Evolutionary conservation across 2,113 vertebrate species (phyloP).

Genomic region (Martes martes): DNA sequence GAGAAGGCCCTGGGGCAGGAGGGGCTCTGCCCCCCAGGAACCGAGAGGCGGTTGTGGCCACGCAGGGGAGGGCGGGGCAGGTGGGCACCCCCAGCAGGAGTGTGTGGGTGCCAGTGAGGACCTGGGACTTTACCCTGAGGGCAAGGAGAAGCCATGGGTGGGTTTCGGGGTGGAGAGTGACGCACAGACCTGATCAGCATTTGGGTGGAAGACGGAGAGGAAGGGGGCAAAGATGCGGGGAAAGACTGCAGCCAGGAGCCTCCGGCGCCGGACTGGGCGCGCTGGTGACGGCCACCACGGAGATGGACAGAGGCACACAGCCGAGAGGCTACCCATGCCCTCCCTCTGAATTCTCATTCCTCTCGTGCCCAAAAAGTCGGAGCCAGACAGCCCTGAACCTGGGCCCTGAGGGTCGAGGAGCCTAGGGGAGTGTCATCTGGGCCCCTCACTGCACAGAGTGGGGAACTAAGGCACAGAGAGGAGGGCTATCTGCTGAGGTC

Average conservation of each 20-base stretch:
- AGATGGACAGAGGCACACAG: accelerated
- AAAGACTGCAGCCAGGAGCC: background rate
- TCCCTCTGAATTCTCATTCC: background rate
- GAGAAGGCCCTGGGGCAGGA: background rate
- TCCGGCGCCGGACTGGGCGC: accelerated
- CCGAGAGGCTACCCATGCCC: accelerated
- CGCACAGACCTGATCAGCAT: background rate
- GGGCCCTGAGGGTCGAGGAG: background rate
- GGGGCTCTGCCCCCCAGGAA: background rate
- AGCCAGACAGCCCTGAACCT: background rate
- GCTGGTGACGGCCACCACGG: accelerated
- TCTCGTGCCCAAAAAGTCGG: accelerated
- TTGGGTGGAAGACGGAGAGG: accelerated
- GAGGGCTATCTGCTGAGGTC: background rate
- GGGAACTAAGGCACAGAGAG: background rate
- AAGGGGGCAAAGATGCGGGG: background rate
- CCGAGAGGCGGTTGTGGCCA: background rate
- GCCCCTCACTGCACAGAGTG: background rate
- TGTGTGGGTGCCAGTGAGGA: accelerated
- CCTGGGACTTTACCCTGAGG: background rate
- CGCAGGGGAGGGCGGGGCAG: accelerated
- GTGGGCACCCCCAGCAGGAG: background rate
- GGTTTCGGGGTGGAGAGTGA: accelerated
- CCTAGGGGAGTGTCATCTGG: background rate
- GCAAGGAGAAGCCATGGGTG: accelerated